A percentile compares a stretch with the other conserved stretches of the same genome.
Conservation (phyloP, 2,797 vertebrate species). For the Psittacula derbiana region DNA sequence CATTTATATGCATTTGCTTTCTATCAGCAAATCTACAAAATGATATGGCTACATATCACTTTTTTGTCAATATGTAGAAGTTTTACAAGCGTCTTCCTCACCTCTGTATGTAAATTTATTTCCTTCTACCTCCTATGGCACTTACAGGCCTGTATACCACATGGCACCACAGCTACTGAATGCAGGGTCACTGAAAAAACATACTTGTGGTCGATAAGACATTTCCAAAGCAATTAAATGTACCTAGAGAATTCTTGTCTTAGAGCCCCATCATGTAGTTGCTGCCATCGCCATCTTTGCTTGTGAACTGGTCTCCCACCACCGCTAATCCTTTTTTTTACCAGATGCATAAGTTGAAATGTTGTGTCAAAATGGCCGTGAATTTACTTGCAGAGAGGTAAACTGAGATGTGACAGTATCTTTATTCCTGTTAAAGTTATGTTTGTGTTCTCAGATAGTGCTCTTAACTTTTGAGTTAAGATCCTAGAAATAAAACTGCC, state of each 20-base stretch:
- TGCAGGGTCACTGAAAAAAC: not conserved
- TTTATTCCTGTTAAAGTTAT: not conserved
- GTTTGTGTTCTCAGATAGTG: not conserved
- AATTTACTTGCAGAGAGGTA: not conserved
- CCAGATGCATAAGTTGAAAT: not conserved
- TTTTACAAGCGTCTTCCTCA: not conserved
- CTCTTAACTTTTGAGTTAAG: not conserved
- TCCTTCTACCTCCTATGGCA: not conserved
- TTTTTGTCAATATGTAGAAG: not conserved
- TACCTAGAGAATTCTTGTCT: not conserved
- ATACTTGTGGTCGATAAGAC: not conserved
- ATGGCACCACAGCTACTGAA: not conserved
- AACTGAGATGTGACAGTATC: not conserved
- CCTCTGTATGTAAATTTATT: not conserved
- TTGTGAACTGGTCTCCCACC: not conserved
- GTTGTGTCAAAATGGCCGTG: not conserved
- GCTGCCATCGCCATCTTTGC: not conserved
- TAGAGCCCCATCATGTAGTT: not conserved
- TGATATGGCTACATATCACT: rapidly evolving
- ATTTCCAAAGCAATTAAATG: not conserved
- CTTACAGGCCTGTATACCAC: not conserved
- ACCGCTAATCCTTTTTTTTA: not conserved
- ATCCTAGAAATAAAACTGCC: not conserved
- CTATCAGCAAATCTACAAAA: not conserved
- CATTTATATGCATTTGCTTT: not conserved